A percentile compares a stretch with the other conserved stretches of the same genome.
Evolutionary conservation across 2,797 vertebrate genomes (phyloP).

Genomic region (Lepilemur septentrionalis): DNA sequence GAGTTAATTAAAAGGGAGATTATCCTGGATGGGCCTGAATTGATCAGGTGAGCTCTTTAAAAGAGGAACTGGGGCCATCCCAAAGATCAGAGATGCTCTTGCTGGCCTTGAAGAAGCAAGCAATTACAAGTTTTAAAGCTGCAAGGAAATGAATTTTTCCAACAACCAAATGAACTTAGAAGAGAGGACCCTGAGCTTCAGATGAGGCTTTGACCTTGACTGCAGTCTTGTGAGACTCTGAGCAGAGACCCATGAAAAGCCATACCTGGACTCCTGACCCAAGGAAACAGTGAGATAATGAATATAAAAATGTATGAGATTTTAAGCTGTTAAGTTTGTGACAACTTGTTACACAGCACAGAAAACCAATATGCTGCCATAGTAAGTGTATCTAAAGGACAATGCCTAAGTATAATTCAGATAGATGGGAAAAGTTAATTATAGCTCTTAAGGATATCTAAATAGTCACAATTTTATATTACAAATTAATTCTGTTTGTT

Average conservation of each 20-base stretch:
- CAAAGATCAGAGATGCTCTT: neutral
- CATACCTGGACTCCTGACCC: neutral
- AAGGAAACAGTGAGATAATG: neutral
- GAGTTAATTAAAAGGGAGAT: neutral
- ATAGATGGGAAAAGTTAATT: neutral
- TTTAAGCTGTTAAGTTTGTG: neutral
- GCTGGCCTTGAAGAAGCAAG: neutral
- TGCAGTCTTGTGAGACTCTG: neutral
- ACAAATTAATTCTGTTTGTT: conserved; percentile 25
- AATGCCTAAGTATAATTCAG: neutral
- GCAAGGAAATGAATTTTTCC: neutral
- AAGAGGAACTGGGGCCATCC: neutral
- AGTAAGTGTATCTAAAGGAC: neutral
- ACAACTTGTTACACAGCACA: neutral
- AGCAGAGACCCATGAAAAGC: neutral
- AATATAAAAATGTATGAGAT: neutral
- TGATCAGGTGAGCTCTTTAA: neutral
- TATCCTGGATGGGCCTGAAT: neutral
- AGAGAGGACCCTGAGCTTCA: neutral
- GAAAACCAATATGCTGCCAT: neutral
- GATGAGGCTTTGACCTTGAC: neutral
- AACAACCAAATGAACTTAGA: neutral
- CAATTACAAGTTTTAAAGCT: neutral
- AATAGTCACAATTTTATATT: neutral
- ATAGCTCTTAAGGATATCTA: neutral